Evolutionary conservation across 2,797 vertebrate species (phyloP).

Genomic region (Ceryle rudis): DNA sequence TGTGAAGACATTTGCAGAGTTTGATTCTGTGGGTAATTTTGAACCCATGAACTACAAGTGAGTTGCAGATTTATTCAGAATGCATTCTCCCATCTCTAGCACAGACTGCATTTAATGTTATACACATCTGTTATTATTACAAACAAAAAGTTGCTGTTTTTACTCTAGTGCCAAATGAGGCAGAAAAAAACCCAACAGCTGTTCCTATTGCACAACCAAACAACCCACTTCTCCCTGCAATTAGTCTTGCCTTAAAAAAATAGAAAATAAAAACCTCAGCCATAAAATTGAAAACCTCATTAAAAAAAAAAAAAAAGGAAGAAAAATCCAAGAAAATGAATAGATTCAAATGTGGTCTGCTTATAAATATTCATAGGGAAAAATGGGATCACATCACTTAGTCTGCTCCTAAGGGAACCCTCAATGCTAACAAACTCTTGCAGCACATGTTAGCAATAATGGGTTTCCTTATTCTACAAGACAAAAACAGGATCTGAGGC

Average conservation of each 20-base stretch:
- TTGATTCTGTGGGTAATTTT: conserved; percentile 34
- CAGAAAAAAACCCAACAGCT: conserved; percentile 81
- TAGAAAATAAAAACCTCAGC: neutral
- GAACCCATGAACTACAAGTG: conserved; percentile 57
- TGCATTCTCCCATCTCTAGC: conserved; percentile 51
- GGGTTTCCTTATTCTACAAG: conserved; percentile 79
- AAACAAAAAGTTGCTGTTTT: conserved; percentile 80
- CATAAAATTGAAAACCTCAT: conserved; percentile 67
- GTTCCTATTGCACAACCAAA: conserved; percentile 82
- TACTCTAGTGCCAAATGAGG: conserved; percentile 77
- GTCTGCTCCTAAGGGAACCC: conserved; percentile 72
- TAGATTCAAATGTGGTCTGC: conserved; percentile 69
- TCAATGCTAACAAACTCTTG: conserved; percentile 72
- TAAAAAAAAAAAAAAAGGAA: conserved; percentile 45
- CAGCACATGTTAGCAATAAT: conserved; percentile 80
- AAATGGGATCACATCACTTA: conserved; percentile 78
- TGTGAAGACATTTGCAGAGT: conserved; percentile 20
- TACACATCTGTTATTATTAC: conserved; percentile 84
- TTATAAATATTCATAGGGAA: conserved; percentile 81
- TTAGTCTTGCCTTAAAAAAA: conserved; percentile 78
- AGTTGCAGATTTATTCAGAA: conserved; percentile 75
- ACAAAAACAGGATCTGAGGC: conserved; percentile 73
- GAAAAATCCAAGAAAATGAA: conserved; percentile 60
- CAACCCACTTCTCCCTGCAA: conserved; percentile 30
- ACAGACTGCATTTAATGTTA: conserved; percentile 76